Base-by-base conservation (phyloP, 2,797 vertebrate species). In the Borostomias antarcticus region DNA sequence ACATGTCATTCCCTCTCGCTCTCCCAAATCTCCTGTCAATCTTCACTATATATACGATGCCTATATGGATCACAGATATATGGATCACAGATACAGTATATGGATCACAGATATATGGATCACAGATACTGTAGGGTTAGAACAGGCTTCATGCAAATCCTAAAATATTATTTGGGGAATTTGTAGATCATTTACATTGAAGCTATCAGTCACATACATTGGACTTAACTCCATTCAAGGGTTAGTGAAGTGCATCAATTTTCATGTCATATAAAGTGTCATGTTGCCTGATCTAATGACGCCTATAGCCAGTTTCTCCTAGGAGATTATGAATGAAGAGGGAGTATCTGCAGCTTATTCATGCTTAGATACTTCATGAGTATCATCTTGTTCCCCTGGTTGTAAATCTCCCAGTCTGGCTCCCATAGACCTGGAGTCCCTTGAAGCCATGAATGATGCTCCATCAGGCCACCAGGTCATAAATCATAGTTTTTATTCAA, bases 381-480 rank as follows among this genome's bases (percentile, higher is more conserved):
- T 58, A 19, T 11, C 56, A 10, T 15, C 30, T n/a, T 10, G 23
- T 1, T 21, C 8, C 30, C n/a, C 2, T 23, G 52, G 52, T 0
- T 30, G 52, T 54, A 54, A 54, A 54, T 11, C 26, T 30, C 28
- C 13, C 57, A 60, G 40, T 33, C 21, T 23, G 47, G 19, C 47
- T 21, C 19, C n/a, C 47, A 23, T 8, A 19, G 47, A 60, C 58
- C n/a, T 17, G 10, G 13, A 33, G 35, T 7, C 35, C 21, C 1
- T 28, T 37, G 25, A 17, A n/a, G 6, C 5, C 15, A 11, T 45
- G 37, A 60, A 43, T 29, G 58, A 60, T 60, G 58, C 35, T 26
- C 5, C 35, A 17, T 21, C 58, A 68, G 33, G 66, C 26, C 58
- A 54, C n/a, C 26, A 4, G 30, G 35, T 52, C 30, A 9, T 50